phyloP scores from a whole-genome alignment of 2,888 invertebrate species.

The Adineta ricciae region DNA sequence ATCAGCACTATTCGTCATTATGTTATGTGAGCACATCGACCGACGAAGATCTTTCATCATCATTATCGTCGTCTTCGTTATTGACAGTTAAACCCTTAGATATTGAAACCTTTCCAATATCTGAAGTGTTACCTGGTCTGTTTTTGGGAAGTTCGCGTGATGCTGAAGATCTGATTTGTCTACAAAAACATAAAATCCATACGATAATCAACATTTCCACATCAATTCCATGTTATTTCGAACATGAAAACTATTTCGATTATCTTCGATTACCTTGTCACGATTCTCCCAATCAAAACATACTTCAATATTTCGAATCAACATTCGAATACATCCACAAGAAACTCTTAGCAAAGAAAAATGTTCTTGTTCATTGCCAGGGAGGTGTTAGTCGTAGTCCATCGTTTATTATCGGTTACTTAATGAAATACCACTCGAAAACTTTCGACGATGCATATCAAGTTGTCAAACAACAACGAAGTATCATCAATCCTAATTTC shows the following conservation, averaged over 20 bases:
- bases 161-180: background rate
- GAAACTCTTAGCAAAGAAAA: background rate
- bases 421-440: background rate
- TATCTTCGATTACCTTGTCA: background rate
- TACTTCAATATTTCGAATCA: background rate
- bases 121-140: background rate
- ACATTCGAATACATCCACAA: background rate
- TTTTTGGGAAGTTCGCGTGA: background rate
- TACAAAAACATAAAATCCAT: background rate
- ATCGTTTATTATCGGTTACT: background rate
- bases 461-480: background rate
- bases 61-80: background rate
- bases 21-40: background rate
- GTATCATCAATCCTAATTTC: background rate
- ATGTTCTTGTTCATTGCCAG: constrained; percentile 7
- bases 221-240: background rate
- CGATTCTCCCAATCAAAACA: background rate
- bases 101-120: background rate
- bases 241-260: background rate
- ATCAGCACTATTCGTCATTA: background rate
- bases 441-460: background rate
- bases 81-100: background rate
- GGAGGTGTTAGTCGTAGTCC: background rate
- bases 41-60: background rate
- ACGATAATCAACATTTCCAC: background rate